Percentiles rank a stretch among this genome's conserved stretches.
Conservation (phyloP, 2,113 vertebrate species). For the Microcebus ravelobensis region DNA sequence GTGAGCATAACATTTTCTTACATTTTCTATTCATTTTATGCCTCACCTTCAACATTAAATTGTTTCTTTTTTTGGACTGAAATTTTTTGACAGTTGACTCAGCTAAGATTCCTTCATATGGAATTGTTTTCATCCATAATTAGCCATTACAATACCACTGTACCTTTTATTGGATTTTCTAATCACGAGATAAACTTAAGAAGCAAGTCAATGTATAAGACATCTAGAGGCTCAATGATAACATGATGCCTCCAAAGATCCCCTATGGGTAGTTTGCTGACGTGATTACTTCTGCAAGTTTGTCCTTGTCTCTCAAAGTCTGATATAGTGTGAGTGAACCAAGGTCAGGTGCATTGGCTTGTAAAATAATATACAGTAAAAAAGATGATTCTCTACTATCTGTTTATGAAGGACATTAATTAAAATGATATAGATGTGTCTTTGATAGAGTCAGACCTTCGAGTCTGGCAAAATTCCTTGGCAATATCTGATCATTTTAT, state of each 20-base stretch:
- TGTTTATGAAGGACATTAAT: constrained; percentile 40
- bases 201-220: not conserved
- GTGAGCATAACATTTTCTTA: constrained; percentile 25
- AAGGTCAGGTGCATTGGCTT: not conserved
- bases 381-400: not conserved
- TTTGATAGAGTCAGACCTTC: constrained; percentile 41
- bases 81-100: constrained; percentile 23
- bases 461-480: not conserved
- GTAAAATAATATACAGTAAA: constrained; percentile 25
- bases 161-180: not conserved
- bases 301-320: not conserved
- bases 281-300: not conserved
- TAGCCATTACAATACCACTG: not conserved
- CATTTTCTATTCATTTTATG: constrained; percentile 52
- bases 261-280: not conserved
- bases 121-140: not conserved
- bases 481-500: not conserved
- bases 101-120: not conserved
- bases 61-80: not conserved
- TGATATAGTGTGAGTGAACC: not conserved
- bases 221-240: not conserved
- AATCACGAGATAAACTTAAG: constrained; percentile 4
- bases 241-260: not conserved
- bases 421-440: not conserved
- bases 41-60: constrained; percentile 1